Evolutionary conservation across 1,140 invertebrate genomes (phyloP), one percentile per base, ranked within the genome.

Genomic region (Drosophila dunni): DNA sequence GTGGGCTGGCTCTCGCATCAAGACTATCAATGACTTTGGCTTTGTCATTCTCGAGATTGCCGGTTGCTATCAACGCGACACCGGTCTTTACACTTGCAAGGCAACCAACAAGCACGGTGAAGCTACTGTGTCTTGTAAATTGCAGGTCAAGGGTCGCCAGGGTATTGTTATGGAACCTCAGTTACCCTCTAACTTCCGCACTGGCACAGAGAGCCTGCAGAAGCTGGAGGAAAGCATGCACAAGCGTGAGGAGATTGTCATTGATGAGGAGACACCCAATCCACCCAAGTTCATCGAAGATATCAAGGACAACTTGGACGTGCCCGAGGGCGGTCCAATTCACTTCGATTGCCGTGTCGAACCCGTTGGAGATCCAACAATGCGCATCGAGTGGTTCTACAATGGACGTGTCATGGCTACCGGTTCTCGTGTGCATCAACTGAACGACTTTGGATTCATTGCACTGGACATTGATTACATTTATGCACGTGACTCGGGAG

Each of bases 371-470:
- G 97, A 98, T 93, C 94, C 97, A 7, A 95, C 95, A 1, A 97
- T 98, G 96, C 94, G 96, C 42, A 97, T 98, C 75, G 97, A 98
- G 92, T 99, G 98, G 98, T 98, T 96, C 95, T 96, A 97, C 76
- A 98, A 98, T 93, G 97, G 97, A 13, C 94, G 95, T 79, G 97
- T 97, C 33, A 96, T 98, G 83, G 96, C 95, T 0, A 98, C 96
- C 24, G 97, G 97, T 11, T 97, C 97, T 10, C 94, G 98, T 69
- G 97, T 98, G 3, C 97, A 98, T 90, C 97, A 97, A 92, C 94
- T 98, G 15, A 97, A 98, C 91, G 98, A 99, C 82, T 98, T 98
- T 92, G 97, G 97, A n/a, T 98, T 97, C 63, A 96, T 98, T 78
- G 96, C 97, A 1, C 92, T 98, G 58, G 97, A 98, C 81, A 95